Evolutionary conservation across 2,888 invertebrate species (phyloP).

Genomic region (Pollenia angustigena): DNA sequence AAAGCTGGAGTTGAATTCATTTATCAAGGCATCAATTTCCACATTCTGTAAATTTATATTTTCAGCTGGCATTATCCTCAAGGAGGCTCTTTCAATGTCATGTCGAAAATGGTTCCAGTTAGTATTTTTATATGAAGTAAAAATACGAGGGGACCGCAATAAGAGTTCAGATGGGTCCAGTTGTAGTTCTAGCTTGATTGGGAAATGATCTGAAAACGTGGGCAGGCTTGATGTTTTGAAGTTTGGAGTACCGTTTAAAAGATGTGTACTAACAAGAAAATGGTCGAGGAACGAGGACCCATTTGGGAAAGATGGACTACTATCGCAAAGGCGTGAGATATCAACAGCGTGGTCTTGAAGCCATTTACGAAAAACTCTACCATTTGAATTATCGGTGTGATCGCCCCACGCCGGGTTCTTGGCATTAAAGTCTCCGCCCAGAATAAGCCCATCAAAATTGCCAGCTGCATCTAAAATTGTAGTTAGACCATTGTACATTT

Average conservation of each 20-base stretch:
- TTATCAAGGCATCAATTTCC: no score
- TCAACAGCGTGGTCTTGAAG: background rate
- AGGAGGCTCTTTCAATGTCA: background rate
- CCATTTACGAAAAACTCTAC: background rate
- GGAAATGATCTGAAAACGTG: background rate
- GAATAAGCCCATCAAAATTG: conserved; percentile 17
- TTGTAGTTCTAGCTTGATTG: background rate
- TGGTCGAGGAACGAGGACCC: background rate
- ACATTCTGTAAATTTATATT: no score
- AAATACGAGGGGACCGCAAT: background rate
- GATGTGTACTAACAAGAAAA: background rate
- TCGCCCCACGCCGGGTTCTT: background rate
- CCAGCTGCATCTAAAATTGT: background rate
- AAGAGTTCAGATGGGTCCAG: background rate
- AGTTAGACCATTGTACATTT: background rate
- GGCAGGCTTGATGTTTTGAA: background rate
- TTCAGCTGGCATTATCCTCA: background rate
- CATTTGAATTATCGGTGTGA: background rate
- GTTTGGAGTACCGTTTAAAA: background rate
- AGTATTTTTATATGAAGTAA: conserved; percentile 40
- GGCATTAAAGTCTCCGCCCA: conserved; percentile 28
- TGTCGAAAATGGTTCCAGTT: background rate
- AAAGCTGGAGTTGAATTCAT: no score
- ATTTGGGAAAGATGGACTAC: background rate
- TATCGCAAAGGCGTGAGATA: background rate